Conservation (phyloP, 2,888 invertebrate genomes). For the Orthosia gracilis region DNA sequence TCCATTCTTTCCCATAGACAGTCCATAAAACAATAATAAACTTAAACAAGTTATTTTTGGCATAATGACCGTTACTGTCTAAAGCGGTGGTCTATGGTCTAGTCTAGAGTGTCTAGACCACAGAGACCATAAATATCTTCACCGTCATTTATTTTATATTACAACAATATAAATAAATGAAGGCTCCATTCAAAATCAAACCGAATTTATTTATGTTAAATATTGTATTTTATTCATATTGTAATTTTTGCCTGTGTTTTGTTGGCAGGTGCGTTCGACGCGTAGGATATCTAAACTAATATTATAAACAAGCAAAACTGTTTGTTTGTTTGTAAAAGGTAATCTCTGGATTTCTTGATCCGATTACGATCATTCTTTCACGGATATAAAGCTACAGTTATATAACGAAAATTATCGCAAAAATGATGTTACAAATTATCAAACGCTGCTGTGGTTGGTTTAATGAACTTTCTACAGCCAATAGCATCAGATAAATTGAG, state of each 20-base stretch:
- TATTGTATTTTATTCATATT: constrained; percentile 59
- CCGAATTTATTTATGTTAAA: constrained; percentile 52
- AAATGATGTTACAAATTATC: too few species aligned
- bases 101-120: constrained; percentile 40
- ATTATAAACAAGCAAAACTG: neutral
- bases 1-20: neutral
- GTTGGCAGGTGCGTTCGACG: constrained; percentile 59
- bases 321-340: neutral
- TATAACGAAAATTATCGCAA: too few species aligned
- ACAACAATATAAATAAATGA: constrained; percentile 29
- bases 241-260: constrained; percentile 48
- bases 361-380: neutral
- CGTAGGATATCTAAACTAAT: constrained; percentile 41
- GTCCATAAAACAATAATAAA: constrained; percentile 44
- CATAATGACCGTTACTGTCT: constrained; percentile 16
- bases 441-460: neutral
- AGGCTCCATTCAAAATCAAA: constrained; percentile 54
- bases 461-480: neutral
- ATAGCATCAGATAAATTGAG: too few species aligned
- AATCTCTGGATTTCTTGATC: neutral
- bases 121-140: constrained; percentile 40
- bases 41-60: neutral
- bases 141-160: constrained; percentile 38
- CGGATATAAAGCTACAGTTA: neutral
- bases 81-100: constrained; percentile 5